Percentiles rank a stretch among this genome's conserved stretches.
These are phyloP conservation scores for Lerema accius DNA, from an alignment of 1,140 invertebrate species.

Conservation along the genomic window DNA sequence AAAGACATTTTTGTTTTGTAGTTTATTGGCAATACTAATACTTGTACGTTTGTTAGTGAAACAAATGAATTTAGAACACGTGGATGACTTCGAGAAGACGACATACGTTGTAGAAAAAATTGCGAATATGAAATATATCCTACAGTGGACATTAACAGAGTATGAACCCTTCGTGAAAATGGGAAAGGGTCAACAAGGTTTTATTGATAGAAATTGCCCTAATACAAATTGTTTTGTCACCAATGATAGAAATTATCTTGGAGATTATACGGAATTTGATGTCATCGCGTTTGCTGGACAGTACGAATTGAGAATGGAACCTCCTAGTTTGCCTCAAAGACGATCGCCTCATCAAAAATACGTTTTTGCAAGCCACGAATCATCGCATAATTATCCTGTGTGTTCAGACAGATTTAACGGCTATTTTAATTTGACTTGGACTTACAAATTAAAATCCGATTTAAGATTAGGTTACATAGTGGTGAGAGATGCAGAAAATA, in stretches of 20 bases:
- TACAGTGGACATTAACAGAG: conserved; percentile 57
- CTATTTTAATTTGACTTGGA: conserved; percentile 86
- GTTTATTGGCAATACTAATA: conserved; percentile 3
- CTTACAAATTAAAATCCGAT: conserved; percentile 86
- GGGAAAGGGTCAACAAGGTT: conserved; percentile 51
- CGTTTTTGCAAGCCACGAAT: conserved; percentile 68
- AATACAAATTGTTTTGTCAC: conserved; percentile 64
- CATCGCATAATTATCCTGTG: conserved; percentile 63
- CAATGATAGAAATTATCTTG: conserved; percentile 46
- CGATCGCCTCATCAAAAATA: conserved; percentile 64
- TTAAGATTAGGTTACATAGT: conserved; percentile 82
- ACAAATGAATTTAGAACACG: conserved; percentile 24
- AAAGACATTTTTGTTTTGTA: neutral
- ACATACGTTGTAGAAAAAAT: neutral
- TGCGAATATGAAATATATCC: conserved; percentile 59
- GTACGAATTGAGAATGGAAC: conserved; percentile 41
- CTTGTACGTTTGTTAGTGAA: neutral
- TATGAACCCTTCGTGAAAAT: conserved; percentile 58
- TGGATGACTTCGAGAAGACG: neutral
- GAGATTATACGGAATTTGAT: conserved; percentile 63
- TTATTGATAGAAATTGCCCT: conserved; percentile 53
- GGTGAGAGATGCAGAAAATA: conserved; percentile 57
- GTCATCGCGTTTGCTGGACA: conserved; percentile 62
- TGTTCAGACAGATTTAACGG: conserved; percentile 64
- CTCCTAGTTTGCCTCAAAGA: conserved; percentile 40